Evolutionary conservation across 2,797 vertebrate species (phyloP).

Genomic region (Peromyscus melanophrys): DNA sequence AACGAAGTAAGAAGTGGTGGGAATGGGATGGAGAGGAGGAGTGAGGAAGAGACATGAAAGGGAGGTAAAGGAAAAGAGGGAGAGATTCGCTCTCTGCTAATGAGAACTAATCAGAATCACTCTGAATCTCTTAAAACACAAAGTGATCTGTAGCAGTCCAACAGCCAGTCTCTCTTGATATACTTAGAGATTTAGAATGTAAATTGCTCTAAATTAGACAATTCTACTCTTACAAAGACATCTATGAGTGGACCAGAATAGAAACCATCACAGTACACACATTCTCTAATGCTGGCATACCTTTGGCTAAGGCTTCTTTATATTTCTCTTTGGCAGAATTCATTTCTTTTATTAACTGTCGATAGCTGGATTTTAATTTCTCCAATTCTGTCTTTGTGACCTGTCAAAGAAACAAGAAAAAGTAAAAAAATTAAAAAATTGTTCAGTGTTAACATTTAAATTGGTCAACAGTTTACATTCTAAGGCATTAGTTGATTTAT

Average conservation of each 20-base stretch:
- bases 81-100: not conserved
- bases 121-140: not conserved
- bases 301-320: slow-evolving; percentile 96
- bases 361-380: slow-evolving; percentile 96
- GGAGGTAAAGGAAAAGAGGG: not conserved
- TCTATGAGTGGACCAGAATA: slow-evolving; percentile 61
- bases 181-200: slow-evolving; percentile 19
- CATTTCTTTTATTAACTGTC: slow-evolving; percentile 96
- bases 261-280: slow-evolving; percentile 60
- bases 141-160: not conserved
- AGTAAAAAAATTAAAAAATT: not conserved
- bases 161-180: not conserved
- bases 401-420: slow-evolving; percentile 88
- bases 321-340: slow-evolving; percentile 97
- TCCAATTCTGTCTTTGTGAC: slow-evolving; percentile 97
- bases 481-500: not conserved
- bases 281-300: slow-evolving; percentile 86
- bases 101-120: slow-evolving; percentile 2
- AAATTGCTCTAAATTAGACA: slow-evolving; percentile 45
- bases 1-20: too few species aligned
- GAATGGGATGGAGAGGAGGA: not conserved
- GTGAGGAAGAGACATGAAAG: not conserved
- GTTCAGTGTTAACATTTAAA: slow-evolving; percentile 59
- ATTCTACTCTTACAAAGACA: not conserved
- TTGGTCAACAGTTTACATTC: slow-evolving; percentile 48